A percentile compares a stretch with the other conserved stretches of the same genome.
phyloP scores from a whole-genome alignment of 1,140 invertebrate genomes.

The Propsilocerus akamusi region DNA sequence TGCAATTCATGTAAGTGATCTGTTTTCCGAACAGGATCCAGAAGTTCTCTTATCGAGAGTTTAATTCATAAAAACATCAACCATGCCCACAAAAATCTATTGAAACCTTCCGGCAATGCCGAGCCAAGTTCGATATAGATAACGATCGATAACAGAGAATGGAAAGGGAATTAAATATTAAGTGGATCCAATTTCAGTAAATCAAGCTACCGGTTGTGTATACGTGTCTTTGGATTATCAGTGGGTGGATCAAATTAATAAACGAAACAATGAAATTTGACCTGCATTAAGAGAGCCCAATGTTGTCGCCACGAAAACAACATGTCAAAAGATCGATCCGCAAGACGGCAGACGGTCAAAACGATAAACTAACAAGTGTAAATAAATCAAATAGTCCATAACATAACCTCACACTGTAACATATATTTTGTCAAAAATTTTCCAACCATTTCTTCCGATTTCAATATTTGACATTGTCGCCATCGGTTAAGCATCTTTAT shows the following conservation, averaged over 20 bases:
- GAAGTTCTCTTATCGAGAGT: too few relatives aligned
- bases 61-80: too few relatives aligned
- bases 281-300: background rate
- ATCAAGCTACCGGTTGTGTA: too few relatives aligned
- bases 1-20: too few relatives aligned
- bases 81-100: too few relatives aligned
- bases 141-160: background rate
- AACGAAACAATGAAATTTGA: background rate
- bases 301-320: constrained; percentile 3
- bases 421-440: background rate
- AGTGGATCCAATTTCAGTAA: constrained; percentile 3
- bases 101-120: too few relatives aligned
- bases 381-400: background rate
- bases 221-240: too few relatives aligned
- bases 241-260: background rate
- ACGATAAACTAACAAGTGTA: background rate
- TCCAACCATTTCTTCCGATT: background rate
- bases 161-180: background rate
- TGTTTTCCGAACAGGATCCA: too few relatives aligned
- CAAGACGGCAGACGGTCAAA: background rate
- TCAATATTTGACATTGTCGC: background rate
- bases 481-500: too few relatives aligned
- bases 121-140: too few relatives aligned
- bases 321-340: background rate
- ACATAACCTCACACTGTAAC: background rate